Evolutionary conservation across 2,797 vertebrate genomes (phyloP).

Genomic region (Nannoperca obscura): DNA sequence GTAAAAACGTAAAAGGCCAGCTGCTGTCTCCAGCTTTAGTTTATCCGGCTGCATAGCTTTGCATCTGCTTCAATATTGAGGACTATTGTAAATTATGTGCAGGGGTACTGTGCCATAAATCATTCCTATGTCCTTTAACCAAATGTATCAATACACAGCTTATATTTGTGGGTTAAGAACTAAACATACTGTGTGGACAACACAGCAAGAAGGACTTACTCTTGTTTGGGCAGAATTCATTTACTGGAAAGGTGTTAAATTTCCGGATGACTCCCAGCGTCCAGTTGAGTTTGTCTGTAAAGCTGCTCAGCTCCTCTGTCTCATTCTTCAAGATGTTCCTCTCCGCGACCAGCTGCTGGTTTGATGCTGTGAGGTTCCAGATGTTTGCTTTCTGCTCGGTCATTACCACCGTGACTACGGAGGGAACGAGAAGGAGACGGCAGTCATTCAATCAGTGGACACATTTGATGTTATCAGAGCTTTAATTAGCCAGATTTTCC

Average conservation of each 20-base stretch:
- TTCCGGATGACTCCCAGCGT: constrained; percentile 46
- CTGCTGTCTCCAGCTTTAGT: too few relatives aligned
- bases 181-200: neutral
- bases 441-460: neutral
- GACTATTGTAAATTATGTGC: too few relatives aligned
- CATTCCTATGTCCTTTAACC: neutral
- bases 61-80: too few relatives aligned
- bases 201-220: constrained; percentile 13
- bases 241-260: constrained; percentile 43
- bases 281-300: constrained; percentile 28
- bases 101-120: neutral
- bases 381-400: neutral
- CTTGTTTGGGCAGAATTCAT: constrained; percentile 46
- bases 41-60: too few relatives aligned
- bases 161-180: neutral
- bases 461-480: neutral
- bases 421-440: neutral
- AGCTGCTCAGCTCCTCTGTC: neutral
- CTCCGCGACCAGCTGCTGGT: constrained; percentile 2
- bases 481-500: neutral
- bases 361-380: neutral
- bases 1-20: too few relatives aligned
- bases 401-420: neutral
- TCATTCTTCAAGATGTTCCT: neutral
- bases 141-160: too few relatives aligned